These are phyloP conservation scores for Carterocephalus palaemon DNA, from an alignment of 2,888 invertebrate genomes.

Conservation along the genomic window DNA sequence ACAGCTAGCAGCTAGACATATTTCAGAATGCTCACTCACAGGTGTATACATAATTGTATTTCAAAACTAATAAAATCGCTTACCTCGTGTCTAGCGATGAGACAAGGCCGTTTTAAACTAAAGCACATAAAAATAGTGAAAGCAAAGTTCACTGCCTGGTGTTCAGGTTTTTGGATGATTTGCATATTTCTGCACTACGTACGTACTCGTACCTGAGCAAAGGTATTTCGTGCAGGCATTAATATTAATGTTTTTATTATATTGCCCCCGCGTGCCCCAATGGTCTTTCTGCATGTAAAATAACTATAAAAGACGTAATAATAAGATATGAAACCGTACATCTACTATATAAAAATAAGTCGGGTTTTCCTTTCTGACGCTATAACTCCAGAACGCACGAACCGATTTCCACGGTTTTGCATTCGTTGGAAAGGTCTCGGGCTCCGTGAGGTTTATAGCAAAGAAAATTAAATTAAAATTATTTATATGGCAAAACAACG, in stretches of 20 bases:
- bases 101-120: conserved; percentile 43
- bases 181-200: conserved; percentile 58
- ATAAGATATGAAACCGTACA: conserved; percentile 29
- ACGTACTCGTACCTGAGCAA: too few relatives aligned
- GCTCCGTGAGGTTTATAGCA: too few relatives aligned
- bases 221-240: conserved; percentile 41
- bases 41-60: neutral
- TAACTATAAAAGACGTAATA: conserved; percentile 32
- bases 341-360: too few relatives aligned
- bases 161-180: conserved; percentile 41
- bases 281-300: conserved; percentile 34
- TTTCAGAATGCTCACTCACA: neutral
- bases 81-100: neutral
- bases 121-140: conserved; percentile 38
- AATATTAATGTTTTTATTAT: conserved; percentile 66
- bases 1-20: too few relatives aligned
- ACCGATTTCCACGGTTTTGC: too few relatives aligned
- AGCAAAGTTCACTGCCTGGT: conserved; percentile 32
- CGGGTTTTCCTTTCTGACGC: too few relatives aligned
- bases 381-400: too few relatives aligned
- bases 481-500: too few relatives aligned
- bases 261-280: conserved; percentile 42
- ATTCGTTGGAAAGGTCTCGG: too few relatives aligned
- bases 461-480: too few relatives aligned
- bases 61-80: neutral